Conservation (phyloP, 2,888 invertebrate species). For the Aleiodes testaceus region DNA sequence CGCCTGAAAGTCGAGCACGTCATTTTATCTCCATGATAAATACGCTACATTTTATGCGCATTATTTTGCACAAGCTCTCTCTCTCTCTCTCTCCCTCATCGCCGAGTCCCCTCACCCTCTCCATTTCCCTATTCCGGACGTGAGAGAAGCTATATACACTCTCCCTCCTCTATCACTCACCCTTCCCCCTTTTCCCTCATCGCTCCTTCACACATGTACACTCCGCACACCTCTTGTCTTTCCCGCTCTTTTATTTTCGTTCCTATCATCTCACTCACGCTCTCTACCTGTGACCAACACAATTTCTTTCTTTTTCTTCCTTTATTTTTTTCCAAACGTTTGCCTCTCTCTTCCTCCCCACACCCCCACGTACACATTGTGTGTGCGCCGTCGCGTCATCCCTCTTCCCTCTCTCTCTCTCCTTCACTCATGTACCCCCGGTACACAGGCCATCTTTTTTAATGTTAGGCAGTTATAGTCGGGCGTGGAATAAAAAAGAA, state of each 20-base stretch:
- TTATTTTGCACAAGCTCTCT: slow-evolving; percentile 68
- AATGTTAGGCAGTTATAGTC: slow-evolving; percentile 73
- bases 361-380: slow-evolving; percentile 39
- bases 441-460: slow-evolving; percentile 72
- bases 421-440: slow-evolving; percentile 59
- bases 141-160: slow-evolving; percentile 62
- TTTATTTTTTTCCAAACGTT: slow-evolving; percentile 52
- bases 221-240: slow-evolving; percentile 50
- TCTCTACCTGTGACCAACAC: slow-evolving; percentile 47
- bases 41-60: slow-evolving; percentile 72
- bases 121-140: slow-evolving; percentile 66
- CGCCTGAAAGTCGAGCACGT: slow-evolving; percentile 69
- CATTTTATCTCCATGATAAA: slow-evolving; percentile 72
- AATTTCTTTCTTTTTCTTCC: slow-evolving; percentile 52
- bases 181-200: slow-evolving; percentile 46
- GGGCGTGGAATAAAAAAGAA: slow-evolving; percentile 62
- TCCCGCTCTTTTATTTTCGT: slow-evolving; percentile 49
- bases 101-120: slow-evolving; percentile 69
- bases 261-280: slow-evolving; percentile 40
- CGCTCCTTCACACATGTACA: slow-evolving; percentile 37
- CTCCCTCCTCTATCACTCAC: slow-evolving; percentile 59
- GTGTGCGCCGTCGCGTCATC: slow-evolving; percentile 43
- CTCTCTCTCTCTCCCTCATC: slow-evolving; percentile 80
- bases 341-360: slow-evolving; percentile 45
- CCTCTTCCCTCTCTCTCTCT: slow-evolving; percentile 43